These are phyloP conservation scores for Triplophysa siluroides DNA, from an alignment of 2,113 vertebrate species.

Conservation along the genomic window DNA sequence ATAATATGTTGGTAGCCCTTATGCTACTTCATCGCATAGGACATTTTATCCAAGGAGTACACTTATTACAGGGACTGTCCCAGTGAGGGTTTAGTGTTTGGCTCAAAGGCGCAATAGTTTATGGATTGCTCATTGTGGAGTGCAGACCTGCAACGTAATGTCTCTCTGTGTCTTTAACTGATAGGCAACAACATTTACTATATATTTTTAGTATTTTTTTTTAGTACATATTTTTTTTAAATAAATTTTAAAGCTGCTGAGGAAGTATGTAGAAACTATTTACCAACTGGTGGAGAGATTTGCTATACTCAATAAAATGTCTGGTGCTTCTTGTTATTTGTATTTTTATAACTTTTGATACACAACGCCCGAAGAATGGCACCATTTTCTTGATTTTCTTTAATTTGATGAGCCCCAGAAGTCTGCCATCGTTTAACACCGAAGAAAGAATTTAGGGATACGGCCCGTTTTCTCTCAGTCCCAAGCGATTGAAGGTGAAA, in stretches of 20 bases:
- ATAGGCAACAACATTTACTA: not conserved
- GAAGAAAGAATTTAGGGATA: not conserved
- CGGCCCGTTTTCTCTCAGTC: not conserved
- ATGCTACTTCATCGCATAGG: slow-evolving; percentile 14
- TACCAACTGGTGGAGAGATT: not conserved
- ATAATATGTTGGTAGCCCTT: slow-evolving; percentile 7
- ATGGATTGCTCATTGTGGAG: not conserved
- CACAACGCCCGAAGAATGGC: not conserved
- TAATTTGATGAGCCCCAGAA: not conserved
- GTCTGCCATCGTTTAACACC: not conserved
- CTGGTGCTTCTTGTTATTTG: not conserved
- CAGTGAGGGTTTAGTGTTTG: slow-evolving; percentile 13
- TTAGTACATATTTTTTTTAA: no score
- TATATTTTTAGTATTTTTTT: no score
- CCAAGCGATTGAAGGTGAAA: slow-evolving; percentile 5
- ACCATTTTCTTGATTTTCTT: not conserved
- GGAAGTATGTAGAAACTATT: not conserved
- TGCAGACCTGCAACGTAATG: not conserved
- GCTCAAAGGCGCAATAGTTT: slow-evolving; percentile 8
- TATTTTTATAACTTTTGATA: not conserved
- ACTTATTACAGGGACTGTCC: slow-evolving; percentile 3
- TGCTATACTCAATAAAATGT: not conserved
- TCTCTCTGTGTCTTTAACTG: not conserved
- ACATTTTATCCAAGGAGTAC: slow-evolving; percentile 25
- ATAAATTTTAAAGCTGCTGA: not conserved